phyloP scores from a whole-genome alignment of 2,113 vertebrate species.

The Tylochromis polylepis region DNA sequence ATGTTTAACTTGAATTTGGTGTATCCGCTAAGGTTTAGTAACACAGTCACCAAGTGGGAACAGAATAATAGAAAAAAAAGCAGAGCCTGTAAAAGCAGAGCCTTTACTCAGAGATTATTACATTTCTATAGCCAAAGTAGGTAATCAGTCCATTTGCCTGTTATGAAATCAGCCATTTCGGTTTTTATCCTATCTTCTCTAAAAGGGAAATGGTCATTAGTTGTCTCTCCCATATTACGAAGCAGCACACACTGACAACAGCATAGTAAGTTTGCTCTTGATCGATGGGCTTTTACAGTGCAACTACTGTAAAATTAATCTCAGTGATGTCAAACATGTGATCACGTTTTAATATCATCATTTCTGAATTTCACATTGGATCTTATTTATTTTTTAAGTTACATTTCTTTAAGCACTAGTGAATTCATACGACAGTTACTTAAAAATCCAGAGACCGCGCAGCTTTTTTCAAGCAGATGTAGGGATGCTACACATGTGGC shows the following conservation, averaged over 20 bases:
- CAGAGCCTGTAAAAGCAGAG: not conserved
- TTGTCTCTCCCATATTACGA: not conserved
- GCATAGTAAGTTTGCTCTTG: not conserved
- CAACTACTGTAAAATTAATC: not conserved
- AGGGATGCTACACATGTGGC: not conserved
- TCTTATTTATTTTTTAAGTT: not conserved
- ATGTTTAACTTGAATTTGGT: not conserved
- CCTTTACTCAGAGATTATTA: not conserved
- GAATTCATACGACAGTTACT: not conserved
- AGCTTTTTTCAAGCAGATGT: not conserved
- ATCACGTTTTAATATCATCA: not conserved
- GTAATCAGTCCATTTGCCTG: not conserved
- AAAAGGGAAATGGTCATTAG: not conserved
- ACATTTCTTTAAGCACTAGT: not conserved
- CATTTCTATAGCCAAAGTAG: not conserved
- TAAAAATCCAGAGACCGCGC: not conserved
- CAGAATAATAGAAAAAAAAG: not conserved
- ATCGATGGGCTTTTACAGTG: not conserved
- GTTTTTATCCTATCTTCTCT: not conserved
- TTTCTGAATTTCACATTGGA: not conserved
- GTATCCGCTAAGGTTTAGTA: not conserved
- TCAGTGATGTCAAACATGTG: not conserved
- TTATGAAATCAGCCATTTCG: not conserved
- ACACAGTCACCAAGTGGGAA: not conserved
- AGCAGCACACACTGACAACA: not conserved